Base-by-base conservation (phyloP, 1,140 invertebrate species). In the Drosophila willistoni region DNA sequence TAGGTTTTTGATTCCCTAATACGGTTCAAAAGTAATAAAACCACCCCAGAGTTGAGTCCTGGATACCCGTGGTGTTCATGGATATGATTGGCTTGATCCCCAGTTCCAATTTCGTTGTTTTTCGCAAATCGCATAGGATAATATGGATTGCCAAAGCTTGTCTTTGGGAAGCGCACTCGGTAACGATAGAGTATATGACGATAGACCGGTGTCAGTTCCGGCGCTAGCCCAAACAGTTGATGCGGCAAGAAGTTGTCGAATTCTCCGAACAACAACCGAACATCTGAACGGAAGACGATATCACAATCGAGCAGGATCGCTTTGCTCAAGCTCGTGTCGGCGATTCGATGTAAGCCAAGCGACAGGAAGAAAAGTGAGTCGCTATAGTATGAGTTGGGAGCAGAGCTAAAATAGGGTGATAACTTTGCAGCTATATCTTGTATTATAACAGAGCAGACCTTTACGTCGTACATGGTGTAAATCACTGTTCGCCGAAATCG, bases 311-410 rank as follows among this genome's bases (percentile, higher is more conserved):
- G 93, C 91, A 97, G 94, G 51, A 97, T 94, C 9, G 95, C 94
- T 66, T 93, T 92, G n/a, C 94, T 92, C 64, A 95, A 93, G 62
- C 93, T 92, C 0, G 81, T 79, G 7, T 95, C 94, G 17, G 96
- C 94, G 54, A 97, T 94, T 78, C 94, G 93, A 91, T 97, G 95
- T 13, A 97, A 90, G 3, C 95, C 96, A 6, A 97, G 92, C 0
- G 97, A 97, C 2, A 97, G 84, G 87, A 96, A 97, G 90, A 97
- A 98, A 1, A 97, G 91, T 1, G 95, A 94, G 92, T 97, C 96
- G 62, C 95, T 96, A 83, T 97, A 97, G 83, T 97, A 97, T 1
- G 96, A 95, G 70, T 96, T 95, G 62, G 95, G 95, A 77, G 95
- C 95, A 42, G 95, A 95, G 77, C 95, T 97, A 90, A 97, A 97